These are phyloP conservation scores for Gymnoscopelus microlampas DNA, from an alignment of 2,797 vertebrate species.

Conservation along the genomic window DNA sequence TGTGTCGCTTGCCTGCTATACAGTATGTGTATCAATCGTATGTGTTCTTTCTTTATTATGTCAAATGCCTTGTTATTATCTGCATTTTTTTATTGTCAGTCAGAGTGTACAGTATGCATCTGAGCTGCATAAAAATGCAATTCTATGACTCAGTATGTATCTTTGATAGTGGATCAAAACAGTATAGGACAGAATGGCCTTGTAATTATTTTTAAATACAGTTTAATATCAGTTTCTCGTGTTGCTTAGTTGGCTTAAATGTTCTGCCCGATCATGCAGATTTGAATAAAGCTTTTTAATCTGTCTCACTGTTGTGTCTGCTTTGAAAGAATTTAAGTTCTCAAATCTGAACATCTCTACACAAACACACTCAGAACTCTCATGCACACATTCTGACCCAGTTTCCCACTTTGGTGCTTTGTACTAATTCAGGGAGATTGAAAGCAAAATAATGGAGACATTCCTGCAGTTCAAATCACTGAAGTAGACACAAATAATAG, in stretches of 20 bases:
- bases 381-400: slow-evolving; percentile 65
- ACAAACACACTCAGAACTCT: neutral
- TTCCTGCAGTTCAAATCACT: slow-evolving; percentile 57
- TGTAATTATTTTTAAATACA: slow-evolving; percentile 66
- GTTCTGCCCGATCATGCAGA: slow-evolving; percentile 79
- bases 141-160: slow-evolving; percentile 33
- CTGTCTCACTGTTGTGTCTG: slow-evolving; percentile 48
- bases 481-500: slow-evolving; percentile 65
- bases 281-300: slow-evolving; percentile 83
- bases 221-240: slow-evolving; percentile 71
- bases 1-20: slow-evolving; percentile 60
- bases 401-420: slow-evolving; percentile 57
- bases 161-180: slow-evolving; percentile 56
- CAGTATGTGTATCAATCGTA: slow-evolving; percentile 35
- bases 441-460: slow-evolving; percentile 66
- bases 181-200: slow-evolving; percentile 70
- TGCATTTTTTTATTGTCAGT: slow-evolving; percentile 56
- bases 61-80: slow-evolving; percentile 42
- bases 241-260: slow-evolving; percentile 78
- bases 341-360: slow-evolving; percentile 46
- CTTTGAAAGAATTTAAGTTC: slow-evolving; percentile 48
- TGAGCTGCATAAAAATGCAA: slow-evolving; percentile 54
- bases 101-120: slow-evolving; percentile 65
- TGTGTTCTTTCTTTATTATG: slow-evolving; percentile 62
- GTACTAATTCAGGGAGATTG: slow-evolving; percentile 74